Base-by-base conservation (phyloP, 2,797 vertebrate genomes). In the Odontamblyopus rebecca region DNA sequence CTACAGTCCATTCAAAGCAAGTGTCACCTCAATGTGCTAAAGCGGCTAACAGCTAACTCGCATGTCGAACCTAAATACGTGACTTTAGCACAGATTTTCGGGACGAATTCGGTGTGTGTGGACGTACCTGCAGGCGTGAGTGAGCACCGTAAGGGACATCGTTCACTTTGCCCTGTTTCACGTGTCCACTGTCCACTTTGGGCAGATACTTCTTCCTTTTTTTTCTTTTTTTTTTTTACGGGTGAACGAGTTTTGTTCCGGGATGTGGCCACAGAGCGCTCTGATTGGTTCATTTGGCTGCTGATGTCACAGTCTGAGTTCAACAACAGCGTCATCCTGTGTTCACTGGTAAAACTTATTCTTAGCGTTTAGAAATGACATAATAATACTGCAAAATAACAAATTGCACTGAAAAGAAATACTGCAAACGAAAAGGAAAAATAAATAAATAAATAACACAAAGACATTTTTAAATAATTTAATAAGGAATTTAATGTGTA, bases 101-200 rank as follows among this genome's bases (percentile, higher is more conserved):
- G 1, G 0, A 16, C 11, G 0, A 0, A 6, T 16, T 0, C 5
- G 1, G 19, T 15, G 41, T 50, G 19, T n/a, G 44, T 30, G 6
- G n/a, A 80, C 82, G n/a, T 76, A 93, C 93, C 89, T 91, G 74
- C 73, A 70, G 0, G 76, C 70, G 12, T 84, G 84, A 0, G 78
- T 81, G 4, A 91, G 32, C 54, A 75, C 44, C 1, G 69, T 79
- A 6, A 89, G 35, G 5, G 82, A 85, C 92, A 93, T 94, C 51
- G 11, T 62, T 69, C 61, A 15, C 8, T 29, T 35, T 59, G 29
- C 27, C 26, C 2, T 50, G 1, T 9, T 35, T 61, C 29, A 48
- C 11, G 35, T 2, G 5, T 53, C 50, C 18, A 32, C n/a, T 27
- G 9, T 6, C 48, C 44, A 53, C 71, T 61, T 27, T 15, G 2